Conservation (phyloP, 2,888 invertebrate genomes). For the Pardosa pseudoannulata region DNA sequence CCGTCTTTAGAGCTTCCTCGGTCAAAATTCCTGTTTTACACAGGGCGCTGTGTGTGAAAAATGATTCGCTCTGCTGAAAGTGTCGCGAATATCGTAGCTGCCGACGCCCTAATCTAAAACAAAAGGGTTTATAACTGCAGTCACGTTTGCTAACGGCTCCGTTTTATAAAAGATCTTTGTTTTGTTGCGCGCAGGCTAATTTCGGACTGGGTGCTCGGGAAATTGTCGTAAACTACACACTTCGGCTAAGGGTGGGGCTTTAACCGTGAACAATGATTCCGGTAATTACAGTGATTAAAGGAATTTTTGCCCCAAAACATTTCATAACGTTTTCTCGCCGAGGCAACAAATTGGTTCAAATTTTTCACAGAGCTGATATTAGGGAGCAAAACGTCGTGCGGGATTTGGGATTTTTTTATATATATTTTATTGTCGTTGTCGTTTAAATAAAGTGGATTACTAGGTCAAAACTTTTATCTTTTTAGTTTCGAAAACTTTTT, state of each 20-base stretch:
- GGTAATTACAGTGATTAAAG: conserved; percentile 10
- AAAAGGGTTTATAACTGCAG: conserved; percentile 11
- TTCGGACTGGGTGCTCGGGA: neutral
- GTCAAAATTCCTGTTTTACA: neutral
- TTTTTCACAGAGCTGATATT: neutral
- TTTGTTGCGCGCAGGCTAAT: neutral
- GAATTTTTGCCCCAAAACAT: neutral
- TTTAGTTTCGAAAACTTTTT: too few relatives aligned
- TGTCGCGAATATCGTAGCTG: neutral
- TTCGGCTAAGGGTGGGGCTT: neutral
- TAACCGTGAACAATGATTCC: conserved; percentile 16
- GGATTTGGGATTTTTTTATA: neutral
- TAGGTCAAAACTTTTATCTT: too few relatives aligned
- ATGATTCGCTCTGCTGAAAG: neutral
- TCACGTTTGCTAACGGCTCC: neutral
- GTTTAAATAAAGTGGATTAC: too few relatives aligned
- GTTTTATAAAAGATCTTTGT: conserved; percentile 10
- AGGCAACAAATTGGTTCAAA: neutral
- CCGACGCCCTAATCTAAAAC: conserved; percentile 3
- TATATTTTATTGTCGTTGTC: too few relatives aligned
- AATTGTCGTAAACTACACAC: neutral
- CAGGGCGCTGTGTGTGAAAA: neutral
- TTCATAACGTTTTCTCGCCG: neutral
- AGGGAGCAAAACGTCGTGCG: neutral
- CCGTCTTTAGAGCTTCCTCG: neutral